A percentile compares a stretch with the other conserved stretches of the same genome.
phyloP scores from a whole-genome alignment of 2,113 vertebrate species.

The Corvus moneduloides region DNA sequence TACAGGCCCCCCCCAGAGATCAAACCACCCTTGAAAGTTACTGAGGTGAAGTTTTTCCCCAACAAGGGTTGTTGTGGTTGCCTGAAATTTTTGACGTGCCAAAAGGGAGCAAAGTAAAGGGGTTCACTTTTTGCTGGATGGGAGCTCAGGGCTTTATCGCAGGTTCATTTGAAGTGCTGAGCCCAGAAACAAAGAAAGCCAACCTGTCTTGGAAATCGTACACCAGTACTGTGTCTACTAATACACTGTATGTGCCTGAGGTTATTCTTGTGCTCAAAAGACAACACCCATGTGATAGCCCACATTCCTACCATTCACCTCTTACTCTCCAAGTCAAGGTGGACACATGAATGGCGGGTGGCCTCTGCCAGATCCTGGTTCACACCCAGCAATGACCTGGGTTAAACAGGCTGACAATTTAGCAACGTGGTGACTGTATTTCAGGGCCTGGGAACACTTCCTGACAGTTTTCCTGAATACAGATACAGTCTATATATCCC shows the following conservation, averaged over 20 bases:
- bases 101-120: not conserved
- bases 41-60: not conserved
- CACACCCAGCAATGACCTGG: not conserved
- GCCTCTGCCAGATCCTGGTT: not conserved
- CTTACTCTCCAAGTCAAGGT: not conserved
- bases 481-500: not conserved
- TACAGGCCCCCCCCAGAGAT: not conserved
- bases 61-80: not conserved
- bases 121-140: not conserved
- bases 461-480: not conserved
- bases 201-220: not conserved
- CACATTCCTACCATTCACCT: not conserved
- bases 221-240: not conserved
- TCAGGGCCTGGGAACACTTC: not conserved
- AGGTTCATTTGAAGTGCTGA: not conserved
- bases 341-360: not conserved
- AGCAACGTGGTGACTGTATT: not conserved
- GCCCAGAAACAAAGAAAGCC: not conserved
- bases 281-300: not conserved
- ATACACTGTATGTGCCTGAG: not conserved
- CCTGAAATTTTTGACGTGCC: not conserved
- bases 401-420: not conserved
- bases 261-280: not conserved
- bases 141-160: not conserved
- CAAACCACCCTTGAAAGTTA: not conserved